phyloP scores from a whole-genome alignment of 2,797 vertebrate genomes.

The Loriculus beryllinus region DNA sequence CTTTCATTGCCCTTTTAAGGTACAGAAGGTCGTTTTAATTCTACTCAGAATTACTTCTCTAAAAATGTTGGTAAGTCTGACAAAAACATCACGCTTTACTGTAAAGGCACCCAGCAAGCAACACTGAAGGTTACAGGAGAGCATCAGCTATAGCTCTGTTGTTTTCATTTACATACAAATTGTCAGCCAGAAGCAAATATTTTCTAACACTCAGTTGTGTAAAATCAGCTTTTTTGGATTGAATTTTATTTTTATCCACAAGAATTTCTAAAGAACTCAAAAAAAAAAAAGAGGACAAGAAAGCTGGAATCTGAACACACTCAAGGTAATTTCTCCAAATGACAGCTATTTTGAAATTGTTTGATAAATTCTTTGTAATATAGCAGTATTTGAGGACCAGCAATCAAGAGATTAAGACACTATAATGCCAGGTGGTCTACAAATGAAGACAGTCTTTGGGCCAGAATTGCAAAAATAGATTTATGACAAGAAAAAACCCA shows the following conservation, averaged over 20 bases:
- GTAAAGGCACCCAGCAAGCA: slow-evolving; percentile 18
- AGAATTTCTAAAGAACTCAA: neutral
- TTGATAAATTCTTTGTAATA: neutral
- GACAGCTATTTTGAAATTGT: neutral
- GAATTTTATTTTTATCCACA: neutral
- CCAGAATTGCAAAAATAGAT: neutral
- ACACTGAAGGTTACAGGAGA: slow-evolving; percentile 16
- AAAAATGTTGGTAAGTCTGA: slow-evolving; percentile 49
- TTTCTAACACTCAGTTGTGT: slow-evolving; percentile 19
- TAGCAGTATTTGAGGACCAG: neutral
- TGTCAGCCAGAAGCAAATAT: slow-evolving; percentile 51
- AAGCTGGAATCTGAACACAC: neutral
- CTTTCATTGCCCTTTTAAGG: slow-evolving; percentile 14
- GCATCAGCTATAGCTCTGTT: neutral
- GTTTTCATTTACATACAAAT: slow-evolving; percentile 53
- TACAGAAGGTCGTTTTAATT: slow-evolving; percentile 50
- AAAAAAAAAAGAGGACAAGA: neutral
- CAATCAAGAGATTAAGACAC: neutral
- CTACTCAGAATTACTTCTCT: slow-evolving; percentile 5
- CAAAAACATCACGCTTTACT: slow-evolving; percentile 20
- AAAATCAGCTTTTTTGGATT: neutral
- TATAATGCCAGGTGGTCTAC: neutral
- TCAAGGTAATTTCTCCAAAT: neutral
- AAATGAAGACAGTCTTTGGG: neutral
- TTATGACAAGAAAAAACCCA: neutral